phyloP scores from a whole-genome alignment of 2,113 vertebrate species.

The Empidonax alnorum region DNA sequence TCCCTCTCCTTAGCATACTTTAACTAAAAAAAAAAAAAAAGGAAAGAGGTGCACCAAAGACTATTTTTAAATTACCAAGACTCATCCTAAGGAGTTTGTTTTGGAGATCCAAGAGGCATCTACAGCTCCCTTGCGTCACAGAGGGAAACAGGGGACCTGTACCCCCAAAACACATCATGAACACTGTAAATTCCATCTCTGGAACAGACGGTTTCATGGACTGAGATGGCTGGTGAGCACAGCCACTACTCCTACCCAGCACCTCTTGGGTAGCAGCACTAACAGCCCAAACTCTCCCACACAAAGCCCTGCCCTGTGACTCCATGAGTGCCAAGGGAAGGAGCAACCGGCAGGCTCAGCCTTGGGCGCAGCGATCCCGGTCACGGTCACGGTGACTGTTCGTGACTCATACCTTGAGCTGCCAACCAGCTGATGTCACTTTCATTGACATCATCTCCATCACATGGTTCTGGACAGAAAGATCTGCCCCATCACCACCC shows the following conservation, averaged over 20 bases:
- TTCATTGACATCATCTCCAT: not conserved
- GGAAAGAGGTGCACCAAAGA: not conserved
- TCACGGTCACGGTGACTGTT: not conserved
- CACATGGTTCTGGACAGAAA: not conserved
- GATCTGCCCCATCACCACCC: not conserved
- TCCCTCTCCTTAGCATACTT: not conserved
- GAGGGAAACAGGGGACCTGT: not conserved
- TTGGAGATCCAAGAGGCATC: not conserved
- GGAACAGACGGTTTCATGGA: rapidly evolving
- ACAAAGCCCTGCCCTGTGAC: not conserved
- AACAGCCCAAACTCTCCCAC: not conserved
- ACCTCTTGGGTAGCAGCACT: not conserved
- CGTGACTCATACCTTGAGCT: not conserved
- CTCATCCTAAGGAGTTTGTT: not conserved
- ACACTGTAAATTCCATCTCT: not conserved
- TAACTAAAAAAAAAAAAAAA: too few relatives aligned
- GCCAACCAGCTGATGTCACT: slow-evolving; percentile 11
- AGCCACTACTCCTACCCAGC: not conserved
- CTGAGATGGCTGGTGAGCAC: rapidly evolving
- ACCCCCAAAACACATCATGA: not conserved
- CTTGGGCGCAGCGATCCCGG: rapidly evolving
- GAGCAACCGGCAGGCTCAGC: not conserved
- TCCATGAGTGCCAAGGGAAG: not conserved
- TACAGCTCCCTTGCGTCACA: not conserved
- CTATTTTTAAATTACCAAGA: not conserved